Evolutionary conservation across 2,113 vertebrate genomes (phyloP).

Genomic region (Microcebus ravelobensis): DNA sequence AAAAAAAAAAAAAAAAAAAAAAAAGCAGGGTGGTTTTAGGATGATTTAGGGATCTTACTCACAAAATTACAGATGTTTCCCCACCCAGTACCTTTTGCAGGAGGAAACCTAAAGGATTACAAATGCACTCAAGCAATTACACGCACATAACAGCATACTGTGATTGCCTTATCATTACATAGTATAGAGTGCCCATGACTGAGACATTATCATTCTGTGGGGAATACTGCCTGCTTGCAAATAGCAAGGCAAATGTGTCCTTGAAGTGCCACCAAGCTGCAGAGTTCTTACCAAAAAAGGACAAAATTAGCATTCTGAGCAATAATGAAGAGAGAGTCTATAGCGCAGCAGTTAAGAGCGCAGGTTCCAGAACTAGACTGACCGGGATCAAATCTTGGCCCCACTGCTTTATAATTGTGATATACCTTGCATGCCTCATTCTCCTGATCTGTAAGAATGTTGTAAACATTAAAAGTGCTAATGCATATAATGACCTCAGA

Average conservation of each 20-base stretch:
- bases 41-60: not conserved
- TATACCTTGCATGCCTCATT: not conserved
- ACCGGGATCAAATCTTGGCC: not conserved
- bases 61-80: not conserved
- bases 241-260: not conserved
- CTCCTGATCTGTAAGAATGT: not conserved
- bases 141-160: not conserved
- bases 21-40: not conserved
- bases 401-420: not conserved
- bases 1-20: too few species aligned
- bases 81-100: not conserved
- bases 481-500: not conserved
- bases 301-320: not conserved
- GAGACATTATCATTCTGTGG: not conserved
- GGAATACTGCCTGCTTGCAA: not conserved
- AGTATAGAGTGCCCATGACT: not conserved
- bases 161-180: not conserved
- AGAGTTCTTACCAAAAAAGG: not conserved
- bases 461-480: not conserved
- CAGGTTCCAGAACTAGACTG: not conserved
- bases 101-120: not conserved
- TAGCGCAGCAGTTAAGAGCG: not conserved
- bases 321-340: not conserved
- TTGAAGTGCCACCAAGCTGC: not conserved
- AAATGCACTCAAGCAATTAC: not conserved